Evolutionary conservation across 1,140 invertebrate genomes (phyloP), one percentile per base, ranked within the genome.

Genomic region (Piezodorus guildinii): DNA sequence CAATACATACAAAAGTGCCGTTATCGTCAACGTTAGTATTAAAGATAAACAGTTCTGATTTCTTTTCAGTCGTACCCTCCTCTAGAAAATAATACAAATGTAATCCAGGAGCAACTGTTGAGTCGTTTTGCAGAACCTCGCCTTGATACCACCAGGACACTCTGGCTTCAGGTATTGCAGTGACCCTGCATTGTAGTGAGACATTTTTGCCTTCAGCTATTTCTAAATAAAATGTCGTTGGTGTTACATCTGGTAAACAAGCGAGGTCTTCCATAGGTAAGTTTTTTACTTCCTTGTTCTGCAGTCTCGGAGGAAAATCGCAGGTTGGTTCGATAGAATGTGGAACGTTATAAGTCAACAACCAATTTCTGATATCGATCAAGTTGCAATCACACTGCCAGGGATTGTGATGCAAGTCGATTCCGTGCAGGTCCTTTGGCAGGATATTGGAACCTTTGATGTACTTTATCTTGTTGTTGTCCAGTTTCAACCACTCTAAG

Each of bases 371-470:
- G 69, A 94, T 75, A 67, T 87, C 82, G 46, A 85, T 74, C 52
- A 94, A 75, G 62, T 83, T 80, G 72, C 91, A 95, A 72, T 94
- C 88, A 73, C 91, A 95, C 52, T 83, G 78, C 91, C 91, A 95
- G 52, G 87, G 84, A 77, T 95, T 95, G 70, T 85, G 85, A 70
- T 94, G 85, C 25, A 94, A 75, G 62, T 87, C 84, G 27, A 93
- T 79, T 45, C 86, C 88, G 65, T 88, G 83, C 44, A 94, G 74
- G 52, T 80, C 81, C 63, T 83, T 81, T 2, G 87, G 85, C 44
- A 92, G 77, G 65, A 88, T 83, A 65, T 82, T 78, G 34, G 77
- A 75, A 17, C 85, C 86, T 70, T 81, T 77, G 66, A 91, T 80
- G 68, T 79, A 83, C 19, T 79, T 81, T 62, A 95, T 78, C 67